Base-by-base conservation (phyloP, 2,113 vertebrate genomes). In the Micromys minutus region DNA sequence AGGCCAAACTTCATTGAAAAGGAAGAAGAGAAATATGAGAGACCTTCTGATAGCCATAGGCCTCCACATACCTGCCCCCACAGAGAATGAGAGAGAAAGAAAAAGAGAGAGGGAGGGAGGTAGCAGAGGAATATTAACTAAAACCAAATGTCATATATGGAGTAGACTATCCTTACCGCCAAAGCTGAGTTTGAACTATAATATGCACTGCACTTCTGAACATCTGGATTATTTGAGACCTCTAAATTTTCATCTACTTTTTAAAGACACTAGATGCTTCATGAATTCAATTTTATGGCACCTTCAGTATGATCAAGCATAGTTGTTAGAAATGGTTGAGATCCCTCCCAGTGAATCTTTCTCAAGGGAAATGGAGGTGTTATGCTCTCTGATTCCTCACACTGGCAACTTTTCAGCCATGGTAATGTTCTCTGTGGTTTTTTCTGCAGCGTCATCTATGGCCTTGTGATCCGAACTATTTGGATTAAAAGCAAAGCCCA, bases 401-500 rank as follows among this genome's bases (percentile, higher is more conserved):
- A 12, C 21, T 1, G 63, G 24, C 31, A 16, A 67, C 6, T 69
- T 36, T 22, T 16, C 63, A 57, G 63, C 24, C 77, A 45, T 50
- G 10, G 71, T 91, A 90, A 86, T 26, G 2, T 65, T 45, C 3
- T 67, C 36, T 97, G 24, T 88, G 36, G 6, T 96, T n/a, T 1
- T 67, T 92, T 75, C 95, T 45, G 0, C 92, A 99, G 98, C 0
- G 17, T 98, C 92, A 98, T 99, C 95, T 98, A 99, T 39, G 98
- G 98, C 63, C 98, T 98, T 0, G 98, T 99, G 96, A 98, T 99
- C 89, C 96, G 97, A 97, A 99, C 98, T 45, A 99, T 99, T 95
- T 99, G 98, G 98, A 84, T 95, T 91, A 99, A 99, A 92, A 99
- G 98, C 94, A 98, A 98, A 98, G 97, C 96, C 90, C 98, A 97